Percentiles rank a stretch among this genome's conserved stretches.
These are phyloP conservation scores for Diplazon laetatorius DNA, from an alignment of 2,888 invertebrate species.

Conservation along the genomic window DNA sequence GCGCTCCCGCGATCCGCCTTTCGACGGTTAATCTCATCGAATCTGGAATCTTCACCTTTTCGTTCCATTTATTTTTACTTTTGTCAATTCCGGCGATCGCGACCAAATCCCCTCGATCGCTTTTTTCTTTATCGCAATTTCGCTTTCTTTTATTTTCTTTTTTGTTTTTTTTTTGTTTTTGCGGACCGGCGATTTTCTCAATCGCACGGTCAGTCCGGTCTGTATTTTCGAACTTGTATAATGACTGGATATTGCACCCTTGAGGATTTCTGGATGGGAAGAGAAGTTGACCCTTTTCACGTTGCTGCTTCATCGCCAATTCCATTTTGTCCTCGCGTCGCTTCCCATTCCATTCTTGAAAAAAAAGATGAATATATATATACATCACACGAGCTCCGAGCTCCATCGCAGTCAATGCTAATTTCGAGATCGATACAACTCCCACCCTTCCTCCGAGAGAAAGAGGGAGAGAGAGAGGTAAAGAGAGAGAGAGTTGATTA, in stretches of 20 bases:
- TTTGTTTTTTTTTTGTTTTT: neutral
- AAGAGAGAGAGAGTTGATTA: neutral
- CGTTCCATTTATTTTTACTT: neutral
- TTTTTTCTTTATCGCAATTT: neutral
- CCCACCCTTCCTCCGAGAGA: no score
- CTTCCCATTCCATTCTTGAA: no score
- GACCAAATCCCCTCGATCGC: neutral
- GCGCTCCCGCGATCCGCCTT: no score
- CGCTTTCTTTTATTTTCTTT: neutral
- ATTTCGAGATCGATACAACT: constrained; percentile 31
- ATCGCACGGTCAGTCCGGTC: neutral
- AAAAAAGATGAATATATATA: no score
- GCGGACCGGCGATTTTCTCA: neutral
- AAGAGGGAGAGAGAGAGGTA: neutral
- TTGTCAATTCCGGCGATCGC: neutral
- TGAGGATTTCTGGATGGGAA: neutral
- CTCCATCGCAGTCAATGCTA: constrained; percentile 35
- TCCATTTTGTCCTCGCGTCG: no score
- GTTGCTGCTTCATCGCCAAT: neutral
- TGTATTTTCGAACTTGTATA: neutral
- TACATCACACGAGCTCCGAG: no score
- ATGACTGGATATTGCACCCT: neutral
- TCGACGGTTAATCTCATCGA: neutral
- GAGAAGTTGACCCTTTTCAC: neutral
- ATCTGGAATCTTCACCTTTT: neutral